Evolutionary conservation across 2,113 vertebrate genomes (phyloP).

Genomic region (Poeciliopsis occidentalis): DNA sequence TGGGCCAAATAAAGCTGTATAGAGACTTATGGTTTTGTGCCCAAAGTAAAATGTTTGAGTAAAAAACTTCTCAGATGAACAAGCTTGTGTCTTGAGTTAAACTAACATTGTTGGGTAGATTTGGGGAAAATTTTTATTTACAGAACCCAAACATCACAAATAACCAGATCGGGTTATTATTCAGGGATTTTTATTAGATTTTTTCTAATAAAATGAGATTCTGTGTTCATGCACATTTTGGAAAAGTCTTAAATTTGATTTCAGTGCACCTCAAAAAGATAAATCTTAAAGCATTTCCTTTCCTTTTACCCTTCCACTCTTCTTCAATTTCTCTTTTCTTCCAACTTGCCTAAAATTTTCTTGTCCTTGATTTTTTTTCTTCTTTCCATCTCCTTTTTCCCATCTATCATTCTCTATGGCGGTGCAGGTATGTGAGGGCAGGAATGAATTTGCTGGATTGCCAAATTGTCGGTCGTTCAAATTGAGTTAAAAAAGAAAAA

Average conservation of each 20-base stretch:
- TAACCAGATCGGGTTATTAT: background rate
- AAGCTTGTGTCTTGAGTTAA: background rate
- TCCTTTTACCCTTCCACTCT: too few species aligned
- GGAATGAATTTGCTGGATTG: too few species aligned
- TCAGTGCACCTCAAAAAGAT: background rate
- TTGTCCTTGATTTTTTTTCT: too few species aligned
- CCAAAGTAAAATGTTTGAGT: constrained; percentile 73
- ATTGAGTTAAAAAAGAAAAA: background rate
- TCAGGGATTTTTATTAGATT: background rate
- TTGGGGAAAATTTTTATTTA: background rate
- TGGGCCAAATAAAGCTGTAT: constrained; percentile 56
- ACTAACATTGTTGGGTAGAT: background rate
- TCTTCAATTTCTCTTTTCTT: too few species aligned
- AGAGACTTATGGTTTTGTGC: constrained; percentile 65
- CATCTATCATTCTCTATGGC: too few species aligned
- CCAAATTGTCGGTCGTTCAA: too few species aligned
- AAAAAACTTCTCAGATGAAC: constrained; percentile 55
- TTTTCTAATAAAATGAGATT: background rate
- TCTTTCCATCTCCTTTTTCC: too few species aligned
- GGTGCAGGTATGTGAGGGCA: too few species aligned
- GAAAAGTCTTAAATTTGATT: background rate
- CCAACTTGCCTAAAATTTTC: too few species aligned
- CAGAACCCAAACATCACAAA: background rate
- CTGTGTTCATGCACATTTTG: background rate
- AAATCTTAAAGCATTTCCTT: too few species aligned